phyloP scores from a whole-genome alignment of 2,888 invertebrate species.

The Crocallis elinguaria region DNA sequence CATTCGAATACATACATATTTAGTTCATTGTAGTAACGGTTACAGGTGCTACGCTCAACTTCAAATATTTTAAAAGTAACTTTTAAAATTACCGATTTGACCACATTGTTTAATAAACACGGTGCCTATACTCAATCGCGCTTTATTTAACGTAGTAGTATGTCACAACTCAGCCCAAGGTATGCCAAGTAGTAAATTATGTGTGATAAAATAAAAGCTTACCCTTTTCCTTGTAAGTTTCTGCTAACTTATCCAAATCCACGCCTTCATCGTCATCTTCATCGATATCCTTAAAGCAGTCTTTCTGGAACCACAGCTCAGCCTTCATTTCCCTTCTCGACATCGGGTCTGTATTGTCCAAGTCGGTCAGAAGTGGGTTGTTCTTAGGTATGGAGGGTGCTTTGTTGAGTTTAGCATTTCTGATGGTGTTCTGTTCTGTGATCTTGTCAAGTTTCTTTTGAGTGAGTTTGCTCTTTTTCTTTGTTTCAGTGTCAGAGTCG shows the following conservation, averaged over 20 bases:
- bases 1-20: too few species aligned
- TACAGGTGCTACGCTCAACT: too few species aligned
- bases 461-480: slow-evolving; percentile 43
- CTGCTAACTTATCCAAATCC: slow-evolving; percentile 92
- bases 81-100: too few species aligned
- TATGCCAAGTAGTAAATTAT: too few species aligned
- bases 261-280: slow-evolving; percentile 94
- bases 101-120: too few species aligned
- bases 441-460: slow-evolving; percentile 59
- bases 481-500: slow-evolving; percentile 85
- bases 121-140: too few species aligned
- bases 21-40: too few species aligned
- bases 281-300: slow-evolving; percentile 91
- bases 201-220: too few species aligned
- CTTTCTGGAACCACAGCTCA: slow-evolving; percentile 94
- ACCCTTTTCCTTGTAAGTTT: slow-evolving; percentile 56
- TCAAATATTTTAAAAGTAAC: too few species aligned
- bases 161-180: too few species aligned
- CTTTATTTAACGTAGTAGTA: too few species aligned
- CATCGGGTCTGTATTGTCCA: slow-evolving; percentile 90
- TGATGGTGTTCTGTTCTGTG: slow-evolving; percentile 71
- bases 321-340: slow-evolving; percentile 91
- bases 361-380: slow-evolving; percentile 91
- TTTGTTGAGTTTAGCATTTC: slow-evolving; percentile 59
- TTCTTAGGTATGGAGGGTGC: slow-evolving; percentile 62